Percentiles rank a stretch among this genome's conserved stretches.
Conservation (phyloP, 2,113 vertebrate genomes). For the Willisornis vidua region DNA sequence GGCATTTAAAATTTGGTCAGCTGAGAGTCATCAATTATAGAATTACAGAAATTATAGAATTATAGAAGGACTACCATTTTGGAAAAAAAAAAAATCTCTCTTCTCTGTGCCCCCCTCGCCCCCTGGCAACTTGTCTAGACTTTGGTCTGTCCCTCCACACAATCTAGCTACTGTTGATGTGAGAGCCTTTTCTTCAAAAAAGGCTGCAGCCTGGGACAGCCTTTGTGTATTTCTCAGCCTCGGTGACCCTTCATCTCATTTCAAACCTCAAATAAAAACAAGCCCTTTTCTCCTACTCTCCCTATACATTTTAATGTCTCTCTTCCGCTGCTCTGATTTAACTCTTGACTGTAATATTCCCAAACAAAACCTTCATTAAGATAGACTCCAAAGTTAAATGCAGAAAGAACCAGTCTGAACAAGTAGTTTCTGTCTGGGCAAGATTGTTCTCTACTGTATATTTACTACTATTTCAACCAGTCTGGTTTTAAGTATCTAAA, state of each 20-base stretch:
- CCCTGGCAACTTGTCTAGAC: not conserved
- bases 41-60: not conserved
- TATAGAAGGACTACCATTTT: not conserved
- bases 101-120: not conserved
- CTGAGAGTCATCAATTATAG: not conserved
- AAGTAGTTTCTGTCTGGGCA: conserved; percentile 46
- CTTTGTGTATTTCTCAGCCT: conserved; percentile 42
- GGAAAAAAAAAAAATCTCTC: not conserved
- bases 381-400: not conserved
- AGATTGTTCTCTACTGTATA: not conserved
- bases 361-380: conserved; percentile 55
- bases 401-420: conserved; percentile 28
- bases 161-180: conserved; percentile 41
- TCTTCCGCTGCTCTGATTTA: conserved; percentile 43
- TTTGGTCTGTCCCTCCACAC: conserved; percentile 6
- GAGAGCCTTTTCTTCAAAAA: conserved; percentile 26
- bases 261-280: conserved; percentile 36
- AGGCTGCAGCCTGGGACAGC: conserved; percentile 26
- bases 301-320: conserved; percentile 32
- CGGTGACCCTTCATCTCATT: conserved; percentile 26
- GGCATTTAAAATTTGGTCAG: not conserved
- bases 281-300: conserved; percentile 21
- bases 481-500: conserved; percentile 33
- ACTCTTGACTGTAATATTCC: conserved; percentile 31
- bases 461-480: conserved; percentile 13